Percentiles rank a stretch among this genome's conserved stretches.
Conservation (phyloP, 2,888 invertebrate genomes). For the Yponomeuta sedellus region DNA sequence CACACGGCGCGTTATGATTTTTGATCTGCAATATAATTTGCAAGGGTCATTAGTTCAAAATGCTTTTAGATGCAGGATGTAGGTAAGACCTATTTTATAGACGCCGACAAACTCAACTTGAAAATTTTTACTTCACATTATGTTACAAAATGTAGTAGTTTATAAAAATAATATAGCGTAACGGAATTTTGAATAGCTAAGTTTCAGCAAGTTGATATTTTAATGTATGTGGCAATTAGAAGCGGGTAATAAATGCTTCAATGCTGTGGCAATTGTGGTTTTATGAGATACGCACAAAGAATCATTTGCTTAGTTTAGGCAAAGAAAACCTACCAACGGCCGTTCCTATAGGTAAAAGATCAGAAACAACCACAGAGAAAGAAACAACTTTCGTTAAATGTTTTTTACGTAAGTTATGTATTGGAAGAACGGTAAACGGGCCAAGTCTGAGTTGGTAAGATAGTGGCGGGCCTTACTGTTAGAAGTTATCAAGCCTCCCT, state of each 20-base stretch:
- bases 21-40: not conserved
- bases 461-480: no score
- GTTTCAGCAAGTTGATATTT: conserved; percentile 25
- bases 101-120: not conserved
- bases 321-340: not conserved
- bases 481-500: no score
- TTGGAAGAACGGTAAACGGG: no score
- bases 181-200: conserved; percentile 31
- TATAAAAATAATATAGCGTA: conserved; percentile 8
- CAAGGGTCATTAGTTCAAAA: conserved; percentile 9
- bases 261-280: conserved; percentile 35
- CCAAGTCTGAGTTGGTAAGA: no score
- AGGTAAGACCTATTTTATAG: not conserved
- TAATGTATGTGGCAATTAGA: conserved; percentile 34
- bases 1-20: conserved; percentile 23
- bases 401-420: no score
- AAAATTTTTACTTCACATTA: not conserved
- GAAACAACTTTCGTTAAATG: no score
- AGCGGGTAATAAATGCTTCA: conserved; percentile 37
- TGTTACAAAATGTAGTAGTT: not conserved
- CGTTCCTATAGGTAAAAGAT: no score
- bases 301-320: not conserved
- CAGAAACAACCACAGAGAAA: no score
- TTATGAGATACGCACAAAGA: conserved; percentile 22
- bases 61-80: not conserved